Evolutionary conservation across 2,797 vertebrate genomes (phyloP).

Genomic region (Falco biarmicus): DNA sequence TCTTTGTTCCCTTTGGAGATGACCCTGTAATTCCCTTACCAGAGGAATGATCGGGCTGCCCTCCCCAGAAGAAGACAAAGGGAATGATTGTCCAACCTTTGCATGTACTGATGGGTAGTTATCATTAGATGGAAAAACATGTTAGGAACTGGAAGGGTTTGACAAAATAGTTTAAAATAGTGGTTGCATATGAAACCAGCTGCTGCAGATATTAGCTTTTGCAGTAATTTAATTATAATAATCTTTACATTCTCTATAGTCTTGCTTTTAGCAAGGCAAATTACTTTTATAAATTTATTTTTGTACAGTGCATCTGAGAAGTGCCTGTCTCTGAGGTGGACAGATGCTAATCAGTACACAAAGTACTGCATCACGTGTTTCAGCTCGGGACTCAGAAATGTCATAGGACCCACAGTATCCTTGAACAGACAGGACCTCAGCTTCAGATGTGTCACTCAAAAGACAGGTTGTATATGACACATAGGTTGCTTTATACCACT

Average conservation of each 20-base stretch:
- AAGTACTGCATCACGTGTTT: not conserved
- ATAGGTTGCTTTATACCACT: constrained; percentile 54
- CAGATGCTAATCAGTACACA: not conserved
- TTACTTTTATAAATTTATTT: constrained; percentile 8
- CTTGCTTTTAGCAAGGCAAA: constrained; percentile 18
- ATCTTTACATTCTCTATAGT: not conserved
- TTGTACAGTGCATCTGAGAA: not conserved
- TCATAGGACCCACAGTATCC: not conserved
- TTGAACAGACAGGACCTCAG: constrained; percentile 10
- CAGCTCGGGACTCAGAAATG: not conserved
- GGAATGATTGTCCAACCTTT: constrained; percentile 6
- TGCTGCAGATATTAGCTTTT: constrained; percentile 28
- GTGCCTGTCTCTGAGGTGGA: constrained; percentile 33
- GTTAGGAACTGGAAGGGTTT: constrained; percentile 4
- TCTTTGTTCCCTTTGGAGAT: not conserved
- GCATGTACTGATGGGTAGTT: not conserved
- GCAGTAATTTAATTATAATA: not conserved
- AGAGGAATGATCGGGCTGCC: not conserved
- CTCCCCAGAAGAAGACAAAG: not conserved
- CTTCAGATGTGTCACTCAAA: constrained; percentile 45
- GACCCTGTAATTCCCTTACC: not conserved
- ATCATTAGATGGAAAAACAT: not conserved
- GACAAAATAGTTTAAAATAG: constrained; percentile 24
- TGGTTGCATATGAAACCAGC: constrained; percentile 40
- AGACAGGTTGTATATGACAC: constrained; percentile 44